Conservation (phyloP, 2,797 vertebrate species). For the Malacoctenus gilli region DNA sequence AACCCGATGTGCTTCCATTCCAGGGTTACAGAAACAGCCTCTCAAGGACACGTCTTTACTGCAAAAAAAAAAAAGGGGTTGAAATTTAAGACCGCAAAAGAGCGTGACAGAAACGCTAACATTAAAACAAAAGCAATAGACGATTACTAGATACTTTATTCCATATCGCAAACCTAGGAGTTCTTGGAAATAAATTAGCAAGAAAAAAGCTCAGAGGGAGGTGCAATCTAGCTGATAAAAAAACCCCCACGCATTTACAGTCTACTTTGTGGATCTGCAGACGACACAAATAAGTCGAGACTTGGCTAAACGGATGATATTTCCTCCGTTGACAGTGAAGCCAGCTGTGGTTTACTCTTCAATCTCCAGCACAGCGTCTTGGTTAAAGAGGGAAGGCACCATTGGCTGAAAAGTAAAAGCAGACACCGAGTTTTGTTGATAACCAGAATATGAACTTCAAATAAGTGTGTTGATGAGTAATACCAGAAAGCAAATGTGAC, state of each 20-base stretch:
- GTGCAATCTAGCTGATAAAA: constrained; percentile 9
- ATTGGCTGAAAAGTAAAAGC: constrained; percentile 43
- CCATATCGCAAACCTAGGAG: constrained; percentile 55
- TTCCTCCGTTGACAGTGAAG: background rate
- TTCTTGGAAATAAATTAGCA: constrained; percentile 40
- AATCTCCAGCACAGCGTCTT: constrained; percentile 77
- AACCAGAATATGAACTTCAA: background rate
- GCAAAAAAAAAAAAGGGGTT: constrained; percentile 9
- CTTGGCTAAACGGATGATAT: constrained; percentile 6
- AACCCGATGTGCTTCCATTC: constrained; percentile 26
- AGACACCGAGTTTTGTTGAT: background rate
- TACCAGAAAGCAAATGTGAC: background rate
- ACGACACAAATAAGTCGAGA: background rate
- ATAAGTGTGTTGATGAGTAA: background rate
- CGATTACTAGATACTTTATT: constrained; percentile 45
- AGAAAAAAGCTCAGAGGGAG: constrained; percentile 2
- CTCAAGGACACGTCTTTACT: constrained; percentile 20
- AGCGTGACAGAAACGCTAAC: constrained; percentile 20
- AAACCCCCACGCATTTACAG: constrained; percentile 14
- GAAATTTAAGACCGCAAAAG: constrained; percentile 11
- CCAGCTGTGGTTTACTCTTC: constrained; percentile 74
- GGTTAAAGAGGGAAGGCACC: constrained; percentile 83
- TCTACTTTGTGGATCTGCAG: background rate
- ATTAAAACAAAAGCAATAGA: constrained; percentile 30
- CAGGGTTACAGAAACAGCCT: constrained; percentile 17